Base-by-base conservation (phyloP, 2,888 invertebrate species). In the Campoplex capitator region DNA sequence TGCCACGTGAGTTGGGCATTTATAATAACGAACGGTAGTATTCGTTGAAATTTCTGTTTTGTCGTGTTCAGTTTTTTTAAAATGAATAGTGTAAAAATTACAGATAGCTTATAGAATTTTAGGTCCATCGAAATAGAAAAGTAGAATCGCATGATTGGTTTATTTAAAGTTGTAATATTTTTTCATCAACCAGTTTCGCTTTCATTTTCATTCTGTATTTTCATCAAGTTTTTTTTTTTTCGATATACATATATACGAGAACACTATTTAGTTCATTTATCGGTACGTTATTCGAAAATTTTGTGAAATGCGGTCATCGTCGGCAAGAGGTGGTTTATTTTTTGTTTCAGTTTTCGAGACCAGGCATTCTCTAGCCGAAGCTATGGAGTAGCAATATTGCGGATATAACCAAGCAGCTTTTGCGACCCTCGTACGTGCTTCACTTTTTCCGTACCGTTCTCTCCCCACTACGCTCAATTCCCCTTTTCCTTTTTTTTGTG, bases 351-450 rank as follows among this genome's bases (percentile, higher is more conserved):
- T 0, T 67, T 68, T 35, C 35, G 32, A 80, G 58, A 48, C 58
- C 58, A n/a, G 68, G 74, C 74, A 79, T 84, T 58, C 74, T 79
- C 80, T 71, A 54, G 70, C 32, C 71, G 51, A 70, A 71, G 76
- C 71, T 45, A 65, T 76, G 48, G 65, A 67, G 11, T 38, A 45
- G 65, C 84, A 84, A 87, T 87, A 87, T 84, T 87, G 87, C 81
- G 78, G 78, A 87, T 87, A 82, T 75, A 84, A 84, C 83, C 74
- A 74, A 71, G 65, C 28, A 42, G 16, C 68, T n/a, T 62, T 23
- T 51, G 75, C 80, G 32, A 68, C 70, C 68, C 73, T 73, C 73
- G 86, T 77, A 82, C 83, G 80, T 84, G 75, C 74, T 32, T 81
- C 71, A 18, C 58, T 48, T 51, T 42, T 73, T 3, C 28, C 28